A percentile compares a stretch with the other conserved stretches of the same genome.
Conservation (phyloP, 2,797 vertebrate species). For the Tragopan temminckii region DNA sequence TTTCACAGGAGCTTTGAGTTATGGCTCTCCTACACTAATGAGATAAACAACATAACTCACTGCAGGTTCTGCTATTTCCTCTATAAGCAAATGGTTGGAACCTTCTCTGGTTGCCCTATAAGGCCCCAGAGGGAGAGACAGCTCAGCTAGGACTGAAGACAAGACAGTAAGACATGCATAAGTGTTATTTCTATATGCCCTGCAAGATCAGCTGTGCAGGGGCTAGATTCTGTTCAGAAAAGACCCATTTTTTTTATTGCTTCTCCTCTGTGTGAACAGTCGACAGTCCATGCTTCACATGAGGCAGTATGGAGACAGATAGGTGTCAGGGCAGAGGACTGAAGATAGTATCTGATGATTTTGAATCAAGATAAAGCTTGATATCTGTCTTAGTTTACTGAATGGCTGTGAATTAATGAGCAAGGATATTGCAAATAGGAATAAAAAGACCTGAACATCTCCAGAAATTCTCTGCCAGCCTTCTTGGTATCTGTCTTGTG, state of each 20-base stretch:
- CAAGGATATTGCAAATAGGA: neutral
- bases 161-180: neutral
- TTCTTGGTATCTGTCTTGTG: neutral
- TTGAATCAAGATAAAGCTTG: neutral
- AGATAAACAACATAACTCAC: slow-evolving; percentile 84
- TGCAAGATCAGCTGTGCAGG: neutral
- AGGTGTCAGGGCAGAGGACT: neutral
- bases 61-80: slow-evolving; percentile 71
- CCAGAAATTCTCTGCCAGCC: neutral
- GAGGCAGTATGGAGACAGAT: neutral
- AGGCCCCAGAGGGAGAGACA: slow-evolving; percentile 61
- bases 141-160: neutral
- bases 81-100: slow-evolving; percentile 74
- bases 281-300: neutral
- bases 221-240: neutral
- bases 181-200: neutral
- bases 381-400: neutral
- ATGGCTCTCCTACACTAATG: slow-evolving; percentile 81
- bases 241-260: neutral
- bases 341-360: neutral
- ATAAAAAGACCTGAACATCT: neutral
- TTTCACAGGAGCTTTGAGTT: slow-evolving; percentile 76
- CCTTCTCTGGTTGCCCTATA: slow-evolving; percentile 70
- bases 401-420: neutral
- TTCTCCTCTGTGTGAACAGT: neutral